Evolutionary conservation across 2,797 vertebrate species (phyloP).

Genomic region (Kryptopterus vitreolus): DNA sequence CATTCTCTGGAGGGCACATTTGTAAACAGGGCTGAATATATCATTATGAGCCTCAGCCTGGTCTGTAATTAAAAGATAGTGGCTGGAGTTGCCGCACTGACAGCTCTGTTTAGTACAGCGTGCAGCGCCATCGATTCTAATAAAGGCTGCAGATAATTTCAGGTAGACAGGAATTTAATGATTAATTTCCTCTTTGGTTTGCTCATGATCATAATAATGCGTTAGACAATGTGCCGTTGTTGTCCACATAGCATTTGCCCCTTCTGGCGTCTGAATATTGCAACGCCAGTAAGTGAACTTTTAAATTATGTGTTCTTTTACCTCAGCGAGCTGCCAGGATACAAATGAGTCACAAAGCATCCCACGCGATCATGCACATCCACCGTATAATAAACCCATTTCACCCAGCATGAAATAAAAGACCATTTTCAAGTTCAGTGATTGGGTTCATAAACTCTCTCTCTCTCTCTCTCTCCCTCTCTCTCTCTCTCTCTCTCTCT

Average conservation of each 20-base stretch:
- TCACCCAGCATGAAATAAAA: slow-evolving; percentile 62
- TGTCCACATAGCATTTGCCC: slow-evolving; percentile 56
- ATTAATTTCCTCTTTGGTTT: slow-evolving; percentile 54
- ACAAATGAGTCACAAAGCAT: slow-evolving; percentile 63
- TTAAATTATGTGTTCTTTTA: slow-evolving; percentile 64
- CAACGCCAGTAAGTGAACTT: slow-evolving; percentile 60
- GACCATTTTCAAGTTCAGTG: slow-evolving; percentile 62
- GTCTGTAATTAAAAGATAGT: slow-evolving; percentile 58
- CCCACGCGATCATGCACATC: slow-evolving; percentile 62
- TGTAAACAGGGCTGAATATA: slow-evolving; percentile 52
- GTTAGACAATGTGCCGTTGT: slow-evolving; percentile 50
- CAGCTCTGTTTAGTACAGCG: slow-evolving; percentile 43
- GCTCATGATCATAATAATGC: slow-evolving; percentile 46
- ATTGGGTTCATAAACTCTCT: slow-evolving; percentile 62
- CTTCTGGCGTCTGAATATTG: slow-evolving; percentile 54
- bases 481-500: slow-evolving; percentile 28
- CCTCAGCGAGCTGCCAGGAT: slow-evolving; percentile 61
- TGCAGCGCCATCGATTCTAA: slow-evolving; percentile 41
- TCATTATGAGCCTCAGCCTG: slow-evolving; percentile 51
- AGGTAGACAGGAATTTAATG: slow-evolving; percentile 53
- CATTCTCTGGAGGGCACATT: slow-evolving; percentile 38
- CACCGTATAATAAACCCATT: slow-evolving; percentile 63
- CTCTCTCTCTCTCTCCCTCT: slow-evolving; percentile 21
- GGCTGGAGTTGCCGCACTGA: slow-evolving; percentile 46
- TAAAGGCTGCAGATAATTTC: slow-evolving; percentile 54